These are phyloP conservation scores for Quadriops clusia DNA, from an alignment of 2,888 invertebrate species.

Conservation along the genomic window DNA sequence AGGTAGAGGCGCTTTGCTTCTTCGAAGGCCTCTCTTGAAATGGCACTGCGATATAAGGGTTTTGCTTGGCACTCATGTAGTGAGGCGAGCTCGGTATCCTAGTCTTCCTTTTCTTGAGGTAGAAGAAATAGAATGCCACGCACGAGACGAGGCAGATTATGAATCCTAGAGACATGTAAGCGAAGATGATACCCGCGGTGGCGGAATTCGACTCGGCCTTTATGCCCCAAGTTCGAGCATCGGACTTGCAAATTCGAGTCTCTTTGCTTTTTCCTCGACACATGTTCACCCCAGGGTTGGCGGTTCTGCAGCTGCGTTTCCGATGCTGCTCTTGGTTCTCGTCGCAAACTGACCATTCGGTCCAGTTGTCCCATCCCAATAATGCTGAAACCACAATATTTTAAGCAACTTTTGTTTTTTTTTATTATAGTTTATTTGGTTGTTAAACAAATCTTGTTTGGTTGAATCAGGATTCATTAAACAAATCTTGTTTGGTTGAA, in stretches of 20 bases:
- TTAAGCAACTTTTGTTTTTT: constrained; percentile 6
- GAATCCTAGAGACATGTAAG: constrained; percentile 15
- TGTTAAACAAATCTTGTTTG: too few relatives aligned
- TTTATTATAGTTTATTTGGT: constrained; percentile 5
- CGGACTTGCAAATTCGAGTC: constrained; percentile 47
- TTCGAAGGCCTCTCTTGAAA: constrained; percentile 53
- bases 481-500: too few relatives aligned
- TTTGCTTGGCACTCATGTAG: constrained; percentile 70
- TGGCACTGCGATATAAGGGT: constrained; percentile 74
- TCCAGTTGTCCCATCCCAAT: constrained; percentile 66
- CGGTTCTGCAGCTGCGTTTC: constrained; percentile 50
- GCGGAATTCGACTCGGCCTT: constrained; percentile 9
- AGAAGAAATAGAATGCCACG: constrained; percentile 24
- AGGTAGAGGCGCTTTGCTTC: constrained; percentile 32
- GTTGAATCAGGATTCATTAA: too few relatives aligned
- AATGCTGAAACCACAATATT: constrained; percentile 37
- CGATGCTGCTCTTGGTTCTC: constrained; percentile 54
- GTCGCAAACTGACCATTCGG: constrained; percentile 56
- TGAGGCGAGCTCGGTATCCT: constrained; percentile 66
- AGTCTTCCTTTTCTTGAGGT: constrained; percentile 36
- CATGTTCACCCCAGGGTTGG: constrained; percentile 43
- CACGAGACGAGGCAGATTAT: constrained; percentile 26
- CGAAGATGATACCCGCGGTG: constrained; percentile 14
- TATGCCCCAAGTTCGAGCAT: constrained; percentile 19
- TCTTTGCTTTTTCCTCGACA: constrained; percentile 62